These are phyloP conservation scores for Blastobasis lacticolella DNA, from an alignment of 2,888 invertebrate species.

Conservation along the genomic window DNA sequence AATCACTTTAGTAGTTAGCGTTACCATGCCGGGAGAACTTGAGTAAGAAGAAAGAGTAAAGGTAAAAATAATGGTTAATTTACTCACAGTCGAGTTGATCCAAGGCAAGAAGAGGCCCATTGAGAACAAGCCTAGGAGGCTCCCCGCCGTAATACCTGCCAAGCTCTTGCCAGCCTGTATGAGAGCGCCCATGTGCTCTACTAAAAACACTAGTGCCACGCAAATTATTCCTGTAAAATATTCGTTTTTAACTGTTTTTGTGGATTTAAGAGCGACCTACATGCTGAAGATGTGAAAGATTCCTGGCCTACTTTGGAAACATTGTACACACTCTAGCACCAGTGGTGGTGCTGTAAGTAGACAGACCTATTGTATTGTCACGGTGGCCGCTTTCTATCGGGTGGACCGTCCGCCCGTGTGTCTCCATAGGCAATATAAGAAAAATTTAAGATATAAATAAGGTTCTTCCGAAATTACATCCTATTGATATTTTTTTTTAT, in stretches of 20 bases:
- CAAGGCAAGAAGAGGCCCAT: constrained; percentile 81
- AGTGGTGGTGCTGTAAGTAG: background rate
- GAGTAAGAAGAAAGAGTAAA: background rate
- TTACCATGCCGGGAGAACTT: background rate
- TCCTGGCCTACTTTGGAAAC: constrained; percentile 2
- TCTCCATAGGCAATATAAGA: too few relatives aligned
- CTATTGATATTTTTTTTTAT: too few relatives aligned
- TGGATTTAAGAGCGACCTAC: background rate
- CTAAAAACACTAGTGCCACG: constrained; percentile 80
- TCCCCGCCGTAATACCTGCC: constrained; percentile 81
- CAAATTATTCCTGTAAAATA: constrained; percentile 67
- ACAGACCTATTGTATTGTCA: background rate
- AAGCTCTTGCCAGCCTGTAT: constrained; percentile 82
- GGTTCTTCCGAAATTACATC: too few relatives aligned
- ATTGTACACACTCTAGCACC: constrained; percentile 6
- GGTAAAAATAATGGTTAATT: background rate
- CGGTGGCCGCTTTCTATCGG: background rate
- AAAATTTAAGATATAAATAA: too few relatives aligned
- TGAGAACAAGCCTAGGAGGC: constrained; percentile 80
- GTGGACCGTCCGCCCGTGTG: background rate
- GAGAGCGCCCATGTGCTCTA: constrained; percentile 81
- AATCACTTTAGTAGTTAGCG: background rate
- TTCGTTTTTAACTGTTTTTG: too few relatives aligned
- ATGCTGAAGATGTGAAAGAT: background rate
- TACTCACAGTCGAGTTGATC: constrained; percentile 77